Evolutionary conservation across 2,113 vertebrate species (phyloP).

Genomic region (Corythornis madagascariensis): DNA sequence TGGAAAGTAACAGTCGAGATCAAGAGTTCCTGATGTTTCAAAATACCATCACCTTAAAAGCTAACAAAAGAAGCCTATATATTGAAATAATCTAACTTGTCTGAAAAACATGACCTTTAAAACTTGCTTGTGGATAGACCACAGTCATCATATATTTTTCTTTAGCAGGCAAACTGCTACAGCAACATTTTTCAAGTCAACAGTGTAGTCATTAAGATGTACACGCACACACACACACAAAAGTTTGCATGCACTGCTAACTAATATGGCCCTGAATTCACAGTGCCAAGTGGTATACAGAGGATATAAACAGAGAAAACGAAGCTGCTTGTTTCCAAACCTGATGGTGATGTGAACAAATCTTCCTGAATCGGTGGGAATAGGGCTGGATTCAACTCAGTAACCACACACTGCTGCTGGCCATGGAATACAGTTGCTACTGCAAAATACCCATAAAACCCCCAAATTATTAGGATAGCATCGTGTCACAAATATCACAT

Average conservation of each 20-base stretch:
- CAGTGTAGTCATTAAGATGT: neutral
- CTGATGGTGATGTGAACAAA: neutral
- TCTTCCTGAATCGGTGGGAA: neutral
- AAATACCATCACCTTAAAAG: neutral
- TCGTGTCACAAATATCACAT: neutral
- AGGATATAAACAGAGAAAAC: neutral
- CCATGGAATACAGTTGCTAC: neutral
- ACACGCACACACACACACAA: too few relatives aligned
- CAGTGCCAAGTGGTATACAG: neutral
- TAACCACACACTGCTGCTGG: neutral
- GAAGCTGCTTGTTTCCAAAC: neutral
- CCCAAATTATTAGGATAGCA: neutral
- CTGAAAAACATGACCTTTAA: constrained; percentile 12
- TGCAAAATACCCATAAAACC: neutral
- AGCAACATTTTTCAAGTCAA: neutral
- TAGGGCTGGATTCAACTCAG: neutral
- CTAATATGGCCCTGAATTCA: neutral
- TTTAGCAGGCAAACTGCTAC: neutral
- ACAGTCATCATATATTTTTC: neutral
- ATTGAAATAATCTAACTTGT: neutral
- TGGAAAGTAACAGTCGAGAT: neutral
- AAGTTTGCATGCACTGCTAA: neutral
- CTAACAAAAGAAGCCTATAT: neutral
- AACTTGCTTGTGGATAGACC: neutral
- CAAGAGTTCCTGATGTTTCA: neutral